phyloP scores from a whole-genome alignment of 1,140 invertebrate genomes.

The Pseudoatta argentina region DNA sequence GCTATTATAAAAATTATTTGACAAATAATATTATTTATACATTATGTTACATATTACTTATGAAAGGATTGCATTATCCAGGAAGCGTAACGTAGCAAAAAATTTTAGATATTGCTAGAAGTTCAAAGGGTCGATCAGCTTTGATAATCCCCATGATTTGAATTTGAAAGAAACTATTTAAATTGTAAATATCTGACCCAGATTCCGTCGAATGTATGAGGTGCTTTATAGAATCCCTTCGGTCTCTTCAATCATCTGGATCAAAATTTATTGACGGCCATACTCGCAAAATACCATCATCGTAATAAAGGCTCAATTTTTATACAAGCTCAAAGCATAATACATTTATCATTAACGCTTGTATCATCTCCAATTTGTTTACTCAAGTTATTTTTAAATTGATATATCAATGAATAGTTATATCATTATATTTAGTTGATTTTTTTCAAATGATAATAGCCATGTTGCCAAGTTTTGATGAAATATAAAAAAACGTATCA shows the following conservation, averaged over 20 bases:
- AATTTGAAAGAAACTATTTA: conserved; percentile 59
- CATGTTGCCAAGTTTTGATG: not conserved
- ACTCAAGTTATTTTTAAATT: not conserved
- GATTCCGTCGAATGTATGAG: conserved; percentile 26
- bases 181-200: conserved; percentile 63
- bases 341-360: not conserved
- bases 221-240: conserved; percentile 19
- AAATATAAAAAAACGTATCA: not conserved
- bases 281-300: not conserved
- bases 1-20: not conserved
- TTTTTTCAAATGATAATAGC: not conserved
- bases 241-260: conserved; percentile 34
- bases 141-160: conserved; percentile 47
- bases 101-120: conserved; percentile 48
- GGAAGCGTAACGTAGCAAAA: conserved; percentile 8
- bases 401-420: not conserved
- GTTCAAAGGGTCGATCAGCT: conserved; percentile 52
- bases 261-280: conserved; percentile 42
- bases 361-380: not conserved
- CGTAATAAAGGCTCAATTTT: conserved; percentile 23
- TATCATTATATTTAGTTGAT: not conserved
- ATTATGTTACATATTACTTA: conserved; percentile 8
- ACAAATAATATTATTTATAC: not conserved
- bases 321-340: not conserved
- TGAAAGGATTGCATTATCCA: conserved; percentile 21